Evolutionary conservation across 1,140 invertebrate genomes (phyloP).

Genomic region (Halictus rubicundus): DNA sequence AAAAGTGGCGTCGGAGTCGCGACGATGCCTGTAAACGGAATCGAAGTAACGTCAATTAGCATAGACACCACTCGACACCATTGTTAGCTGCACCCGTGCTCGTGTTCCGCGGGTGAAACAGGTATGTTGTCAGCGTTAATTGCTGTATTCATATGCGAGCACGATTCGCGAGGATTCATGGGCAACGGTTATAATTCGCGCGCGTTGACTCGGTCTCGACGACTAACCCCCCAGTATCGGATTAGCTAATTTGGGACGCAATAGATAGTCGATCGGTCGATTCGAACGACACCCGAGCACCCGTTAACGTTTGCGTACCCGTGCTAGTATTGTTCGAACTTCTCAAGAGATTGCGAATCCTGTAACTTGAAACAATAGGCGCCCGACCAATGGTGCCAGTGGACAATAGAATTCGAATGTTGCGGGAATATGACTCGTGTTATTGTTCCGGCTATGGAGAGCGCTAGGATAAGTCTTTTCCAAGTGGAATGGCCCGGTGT

Average conservation of each 20-base stretch:
- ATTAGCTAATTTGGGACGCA: background rate
- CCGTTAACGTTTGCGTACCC: background rate
- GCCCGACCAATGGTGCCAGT: background rate
- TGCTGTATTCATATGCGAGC: conserved; percentile 3
- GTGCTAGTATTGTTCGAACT: background rate
- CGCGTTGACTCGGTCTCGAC: background rate
- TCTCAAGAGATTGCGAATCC: background rate
- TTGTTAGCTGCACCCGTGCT: background rate
- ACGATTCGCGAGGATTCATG: background rate
- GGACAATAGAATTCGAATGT: background rate
- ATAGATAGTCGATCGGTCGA: background rate
- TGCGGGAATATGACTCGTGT: background rate
- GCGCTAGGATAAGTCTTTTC: too few species aligned
- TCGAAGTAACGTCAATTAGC: conserved; percentile 6
- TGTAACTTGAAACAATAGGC: background rate
- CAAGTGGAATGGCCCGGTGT: too few species aligned
- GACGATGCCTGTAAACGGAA: background rate
- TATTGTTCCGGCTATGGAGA: background rate
- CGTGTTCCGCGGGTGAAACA: background rate
- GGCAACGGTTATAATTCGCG: conserved; percentile 3
- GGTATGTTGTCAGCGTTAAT: conserved; percentile 29
- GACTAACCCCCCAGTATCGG: conserved; percentile 5
- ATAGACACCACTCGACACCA: background rate
- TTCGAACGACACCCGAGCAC: background rate
- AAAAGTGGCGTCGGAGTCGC: too few species aligned